Evolutionary conservation across 1,140 invertebrate species (phyloP).

Genomic region (Wasmannia auropunctata): DNA sequence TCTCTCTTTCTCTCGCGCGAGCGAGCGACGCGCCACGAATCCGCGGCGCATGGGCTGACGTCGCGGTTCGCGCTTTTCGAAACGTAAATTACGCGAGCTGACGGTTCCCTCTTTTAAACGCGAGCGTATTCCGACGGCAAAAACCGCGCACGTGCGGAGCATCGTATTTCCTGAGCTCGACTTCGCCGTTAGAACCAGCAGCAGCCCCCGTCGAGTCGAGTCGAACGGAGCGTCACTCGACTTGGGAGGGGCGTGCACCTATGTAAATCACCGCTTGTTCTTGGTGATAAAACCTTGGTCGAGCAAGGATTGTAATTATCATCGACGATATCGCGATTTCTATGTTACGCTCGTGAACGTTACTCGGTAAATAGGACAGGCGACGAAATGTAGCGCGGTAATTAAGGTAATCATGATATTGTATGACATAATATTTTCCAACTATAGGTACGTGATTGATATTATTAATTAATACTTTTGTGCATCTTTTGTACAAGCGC

Average conservation of each 20-base stretch:
- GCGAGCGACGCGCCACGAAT: background rate
- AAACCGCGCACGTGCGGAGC: constrained; percentile 28
- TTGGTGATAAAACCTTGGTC: constrained; percentile 66
- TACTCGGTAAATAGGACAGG: background rate
- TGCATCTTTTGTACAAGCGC: background rate
- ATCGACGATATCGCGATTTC: constrained; percentile 60
- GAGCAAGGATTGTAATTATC: constrained; percentile 67
- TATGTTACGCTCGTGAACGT: background rate
- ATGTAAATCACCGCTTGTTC: constrained; percentile 65
- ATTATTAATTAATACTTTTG: background rate
- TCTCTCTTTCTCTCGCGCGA: no score
- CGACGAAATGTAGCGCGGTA: no score
- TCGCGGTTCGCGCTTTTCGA: background rate
- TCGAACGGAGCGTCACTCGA: constrained; percentile 26
- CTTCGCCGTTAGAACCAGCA: constrained; percentile 9
- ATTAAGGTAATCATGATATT: background rate
- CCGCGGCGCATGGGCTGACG: background rate
- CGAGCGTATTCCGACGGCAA: background rate
- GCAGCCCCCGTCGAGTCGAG: constrained; percentile 15
- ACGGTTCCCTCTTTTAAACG: background rate
- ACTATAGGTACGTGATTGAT: background rate
- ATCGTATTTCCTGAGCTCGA: constrained; percentile 38
- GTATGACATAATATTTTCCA: background rate
- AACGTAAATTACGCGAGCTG: constrained; percentile 15
- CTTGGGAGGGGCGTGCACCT: constrained; percentile 45